Evolutionary conservation across 1,140 invertebrate species (phyloP).

Genomic region (Euwallacea fornicatus): DNA sequence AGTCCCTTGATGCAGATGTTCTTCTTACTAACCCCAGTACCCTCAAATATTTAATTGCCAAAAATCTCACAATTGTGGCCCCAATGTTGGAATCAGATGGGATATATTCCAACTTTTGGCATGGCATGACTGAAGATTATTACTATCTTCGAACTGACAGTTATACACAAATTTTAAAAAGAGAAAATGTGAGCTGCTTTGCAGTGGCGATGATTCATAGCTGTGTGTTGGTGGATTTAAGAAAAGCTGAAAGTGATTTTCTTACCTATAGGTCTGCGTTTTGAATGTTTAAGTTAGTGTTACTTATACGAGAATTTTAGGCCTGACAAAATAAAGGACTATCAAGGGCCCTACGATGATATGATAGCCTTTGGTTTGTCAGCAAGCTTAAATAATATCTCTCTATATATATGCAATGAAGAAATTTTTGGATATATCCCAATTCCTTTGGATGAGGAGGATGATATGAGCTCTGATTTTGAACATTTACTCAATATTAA

Average conservation of each 20-base stretch:
- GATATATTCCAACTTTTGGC: slow-evolving; percentile 96
- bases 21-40: slow-evolving; percentile 76
- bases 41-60: slow-evolving; percentile 68
- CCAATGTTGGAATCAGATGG: slow-evolving; percentile 86
- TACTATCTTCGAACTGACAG: slow-evolving; percentile 88
- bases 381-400: slow-evolving; percentile 73
- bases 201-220: slow-evolving; percentile 91
- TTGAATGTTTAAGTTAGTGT: not conserved
- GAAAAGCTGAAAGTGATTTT: slow-evolving; percentile 60
- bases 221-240: slow-evolving; percentile 81
- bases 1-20: slow-evolving; percentile 90
- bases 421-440: slow-evolving; percentile 80
- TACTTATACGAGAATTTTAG: slow-evolving; percentile 44
- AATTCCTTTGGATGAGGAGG: slow-evolving; percentile 74
- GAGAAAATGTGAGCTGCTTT: slow-evolving; percentile 75
- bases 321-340: slow-evolving; percentile 62
- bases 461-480: slow-evolving; percentile 66
- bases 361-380: slow-evolving; percentile 92
- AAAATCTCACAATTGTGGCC: slow-evolving; percentile 68
- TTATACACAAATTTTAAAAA: slow-evolving; percentile 79
- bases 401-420: slow-evolving; percentile 81
- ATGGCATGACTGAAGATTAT: slow-evolving; percentile 83
- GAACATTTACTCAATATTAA: slow-evolving; percentile 76
- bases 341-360: slow-evolving; percentile 84
- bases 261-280: slow-evolving; percentile 68